Evolutionary conservation across 2,888 invertebrate genomes (phyloP), one percentile per base, ranked within the genome.

Genomic region (Nudaria mundana): DNA sequence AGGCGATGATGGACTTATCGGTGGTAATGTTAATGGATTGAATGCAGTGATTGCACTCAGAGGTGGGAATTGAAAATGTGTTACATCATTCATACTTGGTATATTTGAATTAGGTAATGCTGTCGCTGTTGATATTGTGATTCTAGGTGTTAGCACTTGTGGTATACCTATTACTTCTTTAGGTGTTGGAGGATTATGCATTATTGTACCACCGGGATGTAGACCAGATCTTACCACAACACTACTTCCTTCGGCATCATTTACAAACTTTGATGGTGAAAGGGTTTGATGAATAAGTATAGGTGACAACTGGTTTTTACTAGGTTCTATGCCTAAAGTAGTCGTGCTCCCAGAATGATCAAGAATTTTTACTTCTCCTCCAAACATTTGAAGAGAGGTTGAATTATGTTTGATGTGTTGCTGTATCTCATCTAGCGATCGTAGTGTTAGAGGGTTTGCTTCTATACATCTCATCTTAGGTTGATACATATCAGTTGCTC

Each of bases 181-280:
- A 10, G 89, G 89, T 11, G 89, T 89, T 38, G 90, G 88, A 47
- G 91, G 89, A 71, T 92, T 90, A 63, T 92, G 91, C 28, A 91
- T 90, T 66, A 93, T 92, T n/a, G 94, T 95, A 10, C 95, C 96
- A 16, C 96, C 96, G 0, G 96, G 95, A 65, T 96, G 93, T 39
- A 96, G 81, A 1, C 94, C 94, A 1, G 95, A 95, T 61, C 95
- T 92, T 12, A 96, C 94, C 46, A 96, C 94, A 48, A 95, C 91
- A 39, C 92, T 92, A 44, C 92, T 91, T 10, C 91, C 91, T 69
- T 93, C 92, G 12, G 74, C 65, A 35, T 86, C 87, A 52, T 71
- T 79, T 10, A 54, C 62, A 32, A 81, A 68, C 69, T 81, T 83
- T 30, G 88, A 87, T 34, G 90, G 88, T 24, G 86, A 84, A 56